phyloP scores from a whole-genome alignment of 1,140 invertebrate species.

The Penaeus vannamei region DNA sequence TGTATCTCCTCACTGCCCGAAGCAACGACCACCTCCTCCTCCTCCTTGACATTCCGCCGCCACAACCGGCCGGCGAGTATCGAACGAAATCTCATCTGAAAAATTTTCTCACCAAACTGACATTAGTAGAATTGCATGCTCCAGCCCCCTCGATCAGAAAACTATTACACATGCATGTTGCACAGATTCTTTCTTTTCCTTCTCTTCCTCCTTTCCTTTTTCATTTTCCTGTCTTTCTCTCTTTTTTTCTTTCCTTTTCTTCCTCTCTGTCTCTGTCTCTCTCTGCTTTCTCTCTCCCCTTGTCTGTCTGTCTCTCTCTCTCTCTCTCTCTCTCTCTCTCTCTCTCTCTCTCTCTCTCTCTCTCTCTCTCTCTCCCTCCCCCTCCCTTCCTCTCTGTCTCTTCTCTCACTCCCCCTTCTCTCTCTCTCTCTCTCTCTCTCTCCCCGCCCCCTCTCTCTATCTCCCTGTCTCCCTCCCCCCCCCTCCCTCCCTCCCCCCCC shows the following conservation, averaged over 20 bases:
- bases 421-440: neutral
- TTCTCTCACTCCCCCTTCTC: neutral
- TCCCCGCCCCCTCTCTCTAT: neutral
- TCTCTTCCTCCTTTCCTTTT: neutral
- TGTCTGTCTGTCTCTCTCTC: too few relatives aligned
- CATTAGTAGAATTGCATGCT: neutral
- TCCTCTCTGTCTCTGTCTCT: too few relatives aligned
- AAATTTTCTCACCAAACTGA: too few relatives aligned
- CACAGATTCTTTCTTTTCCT: neutral
- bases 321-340: too few relatives aligned
- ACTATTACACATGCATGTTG: too few relatives aligned
- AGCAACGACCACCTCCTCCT: too few relatives aligned
- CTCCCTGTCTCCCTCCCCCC: neutral
- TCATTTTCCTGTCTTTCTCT: neutral
- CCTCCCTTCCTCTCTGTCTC: neutral
- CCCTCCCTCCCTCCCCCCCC: neutral
- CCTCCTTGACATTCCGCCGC: too few relatives aligned
- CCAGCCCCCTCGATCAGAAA: neutral
- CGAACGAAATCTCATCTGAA: too few relatives aligned
- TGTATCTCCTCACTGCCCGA: too few relatives aligned
- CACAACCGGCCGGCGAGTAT: too few relatives aligned
- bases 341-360: neutral
- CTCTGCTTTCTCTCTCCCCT: too few relatives aligned
- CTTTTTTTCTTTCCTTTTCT: neutral
- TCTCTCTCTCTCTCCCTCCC: neutral